Conservation (phyloP, 2,113 vertebrate genomes). For the Choloepus hoffmanni region DNA sequence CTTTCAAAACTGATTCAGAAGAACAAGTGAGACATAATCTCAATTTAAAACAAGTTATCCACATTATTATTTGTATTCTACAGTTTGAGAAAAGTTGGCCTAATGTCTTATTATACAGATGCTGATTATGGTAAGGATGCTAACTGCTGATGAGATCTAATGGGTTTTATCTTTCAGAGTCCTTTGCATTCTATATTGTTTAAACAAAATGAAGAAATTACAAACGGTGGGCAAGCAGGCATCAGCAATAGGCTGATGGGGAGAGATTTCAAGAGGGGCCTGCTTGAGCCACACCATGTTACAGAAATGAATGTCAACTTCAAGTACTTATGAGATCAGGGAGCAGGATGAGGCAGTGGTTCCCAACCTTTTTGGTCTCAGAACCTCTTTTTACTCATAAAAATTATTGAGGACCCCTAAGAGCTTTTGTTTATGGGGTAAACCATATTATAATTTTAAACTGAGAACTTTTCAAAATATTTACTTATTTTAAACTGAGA, state of each 20-base stretch:
- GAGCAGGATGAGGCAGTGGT: background rate
- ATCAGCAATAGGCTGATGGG: background rate
- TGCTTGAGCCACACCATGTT: background rate
- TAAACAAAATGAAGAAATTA: background rate
- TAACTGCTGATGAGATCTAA: background rate
- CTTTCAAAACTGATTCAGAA: background rate
- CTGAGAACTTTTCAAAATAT: background rate
- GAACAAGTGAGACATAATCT: background rate
- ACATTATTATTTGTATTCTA: background rate
- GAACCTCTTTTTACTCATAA: background rate
- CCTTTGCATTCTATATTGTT: background rate
- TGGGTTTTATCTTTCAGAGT: background rate
- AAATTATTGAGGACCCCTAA: background rate
- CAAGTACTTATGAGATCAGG: background rate
- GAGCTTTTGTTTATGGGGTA: background rate
- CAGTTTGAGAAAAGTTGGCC: background rate
- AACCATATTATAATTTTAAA: background rate
- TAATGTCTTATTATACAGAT: background rate
- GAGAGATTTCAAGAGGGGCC: background rate
- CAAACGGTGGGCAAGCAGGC: background rate
- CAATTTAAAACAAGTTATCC: background rate
- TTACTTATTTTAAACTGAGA: background rate
- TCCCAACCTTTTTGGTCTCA: background rate
- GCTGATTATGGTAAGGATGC: background rate
- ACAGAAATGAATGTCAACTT: background rate